Base-by-base conservation (phyloP, 2,113 vertebrate genomes). In the Saimiri boliviensis region DNA sequence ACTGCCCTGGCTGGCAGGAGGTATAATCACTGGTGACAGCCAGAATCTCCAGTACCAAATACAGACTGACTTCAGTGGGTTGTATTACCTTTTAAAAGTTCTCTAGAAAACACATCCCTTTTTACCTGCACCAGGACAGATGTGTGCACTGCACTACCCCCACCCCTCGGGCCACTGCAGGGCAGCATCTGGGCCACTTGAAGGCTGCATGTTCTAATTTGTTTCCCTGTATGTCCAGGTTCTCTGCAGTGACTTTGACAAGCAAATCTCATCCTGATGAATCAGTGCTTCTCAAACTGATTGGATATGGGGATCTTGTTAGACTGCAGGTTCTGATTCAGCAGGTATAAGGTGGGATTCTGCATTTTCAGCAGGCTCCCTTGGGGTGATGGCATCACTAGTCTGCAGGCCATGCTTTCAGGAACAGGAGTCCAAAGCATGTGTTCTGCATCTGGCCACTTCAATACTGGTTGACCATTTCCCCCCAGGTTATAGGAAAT, bases 151-250 rank as follows among this genome's bases (percentile, higher is more conserved):
- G n/a, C 23, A 21, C 37, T 4, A 6, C 17, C 27, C 11, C 6
- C 3, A 4, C 21, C 56, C 35, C 30, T 21, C 0, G 11, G 23
- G 49, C 54, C 37, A 4, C 56, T 40, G 23, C 74, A 3, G 58
- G 21, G 66, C 9, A 86, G 35, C 0, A 0, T 19, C 76, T 19
- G 45, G 21, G 47, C 40, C 30, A 6, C 70, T 11, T 42, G 42
- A 19, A 16, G n/a, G 20, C 68, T 32, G 56, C 0, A 0, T 1
- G 0, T 27, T 77, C 40, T 10, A 60, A 27, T 27, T n/a, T 4
- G 4, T n/a, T n/a, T 49, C 66, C 25, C 11, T 11, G 20, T 37
- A 19, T 21, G 32, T 40, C 2, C 0, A 25, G 3, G 71, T 23
- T 12, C 45, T 52, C 30, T 37, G n/a, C 1, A 0, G 0, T 12